Percentiles rank a stretch among this genome's conserved stretches.
phyloP scores from a whole-genome alignment of 2,113 vertebrate genomes.

The Sigmodon hispidus region DNA sequence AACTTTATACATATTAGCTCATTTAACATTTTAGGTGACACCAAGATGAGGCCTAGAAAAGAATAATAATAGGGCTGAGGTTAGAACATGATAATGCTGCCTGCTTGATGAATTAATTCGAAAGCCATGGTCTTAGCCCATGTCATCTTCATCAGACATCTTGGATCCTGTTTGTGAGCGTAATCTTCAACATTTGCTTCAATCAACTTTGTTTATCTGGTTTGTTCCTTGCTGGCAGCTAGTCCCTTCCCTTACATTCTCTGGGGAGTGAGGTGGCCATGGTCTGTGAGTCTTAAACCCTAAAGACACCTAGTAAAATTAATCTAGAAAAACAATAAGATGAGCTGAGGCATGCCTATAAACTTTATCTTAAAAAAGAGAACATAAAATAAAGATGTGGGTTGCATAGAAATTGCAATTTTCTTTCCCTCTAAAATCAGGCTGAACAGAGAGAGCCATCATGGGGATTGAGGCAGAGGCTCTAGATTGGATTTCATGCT shows the following conservation, averaged over 20 bases:
- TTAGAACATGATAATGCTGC: background rate
- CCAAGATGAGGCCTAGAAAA: background rate
- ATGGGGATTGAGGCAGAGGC: background rate
- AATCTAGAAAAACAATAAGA: background rate
- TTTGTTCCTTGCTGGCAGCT: background rate
- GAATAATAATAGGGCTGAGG: background rate
- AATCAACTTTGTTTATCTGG: background rate
- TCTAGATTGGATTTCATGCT: conserved; percentile 13
- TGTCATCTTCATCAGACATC: background rate
- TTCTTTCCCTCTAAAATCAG: conserved; percentile 48
- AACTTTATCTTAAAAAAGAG: conserved; percentile 7
- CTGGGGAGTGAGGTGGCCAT: too few species aligned
- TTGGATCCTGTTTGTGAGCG: background rate
- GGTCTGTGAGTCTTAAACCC: background rate
- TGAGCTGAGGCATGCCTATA: background rate
- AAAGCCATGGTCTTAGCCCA: background rate
- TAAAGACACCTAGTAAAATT: background rate
- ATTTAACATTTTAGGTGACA: background rate
- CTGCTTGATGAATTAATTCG: background rate
- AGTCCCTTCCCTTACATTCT: background rate
- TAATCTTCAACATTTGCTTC: background rate
- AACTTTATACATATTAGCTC: background rate
- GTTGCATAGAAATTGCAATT: background rate
- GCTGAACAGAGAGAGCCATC: background rate
- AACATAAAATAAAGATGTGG: conserved; percentile 55